A percentile compares a stretch with the other conserved stretches of the same genome.
These are phyloP conservation scores for Synanthedon andrenaeformis DNA, from an alignment of 2,888 invertebrate genomes.

Conservation along the genomic window DNA sequence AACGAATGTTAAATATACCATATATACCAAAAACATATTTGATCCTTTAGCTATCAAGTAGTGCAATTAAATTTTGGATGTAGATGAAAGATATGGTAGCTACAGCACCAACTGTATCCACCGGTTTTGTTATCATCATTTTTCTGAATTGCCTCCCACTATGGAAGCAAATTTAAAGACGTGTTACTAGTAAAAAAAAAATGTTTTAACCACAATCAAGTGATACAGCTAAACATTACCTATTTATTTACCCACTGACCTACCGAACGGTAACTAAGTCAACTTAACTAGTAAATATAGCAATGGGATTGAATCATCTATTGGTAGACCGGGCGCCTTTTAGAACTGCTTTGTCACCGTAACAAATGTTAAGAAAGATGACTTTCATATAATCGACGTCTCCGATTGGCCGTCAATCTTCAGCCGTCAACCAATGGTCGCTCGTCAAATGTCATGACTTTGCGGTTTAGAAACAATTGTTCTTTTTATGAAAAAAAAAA, in stretches of 20 bases:
- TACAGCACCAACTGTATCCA: no score
- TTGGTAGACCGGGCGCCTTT: neutral
- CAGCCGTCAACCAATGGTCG: constrained; percentile 54
- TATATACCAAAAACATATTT: no score
- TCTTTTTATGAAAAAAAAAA: constrained; percentile 12
- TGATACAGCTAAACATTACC: no score
- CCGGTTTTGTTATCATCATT: no score
- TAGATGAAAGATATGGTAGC: no score
- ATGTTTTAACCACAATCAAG: no score
- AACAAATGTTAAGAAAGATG: constrained; percentile 61
- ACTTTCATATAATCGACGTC: constrained; percentile 54
- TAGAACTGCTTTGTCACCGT: constrained; percentile 39
- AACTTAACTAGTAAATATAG: neutral
- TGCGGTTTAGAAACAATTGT: constrained; percentile 56
- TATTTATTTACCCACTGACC: neutral
- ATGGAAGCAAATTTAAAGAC: no score
- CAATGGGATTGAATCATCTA: neutral
- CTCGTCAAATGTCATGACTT: constrained; percentile 65
- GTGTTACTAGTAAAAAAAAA: no score
- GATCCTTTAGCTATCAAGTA: no score
- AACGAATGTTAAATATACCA: no score
- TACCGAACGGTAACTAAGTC: neutral
- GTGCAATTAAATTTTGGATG: no score
- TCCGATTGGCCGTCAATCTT: constrained; percentile 66
- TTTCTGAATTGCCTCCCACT: no score